Evolutionary conservation across 2,797 vertebrate genomes (phyloP).

Genomic region (Fistularia tabacaria): DNA sequence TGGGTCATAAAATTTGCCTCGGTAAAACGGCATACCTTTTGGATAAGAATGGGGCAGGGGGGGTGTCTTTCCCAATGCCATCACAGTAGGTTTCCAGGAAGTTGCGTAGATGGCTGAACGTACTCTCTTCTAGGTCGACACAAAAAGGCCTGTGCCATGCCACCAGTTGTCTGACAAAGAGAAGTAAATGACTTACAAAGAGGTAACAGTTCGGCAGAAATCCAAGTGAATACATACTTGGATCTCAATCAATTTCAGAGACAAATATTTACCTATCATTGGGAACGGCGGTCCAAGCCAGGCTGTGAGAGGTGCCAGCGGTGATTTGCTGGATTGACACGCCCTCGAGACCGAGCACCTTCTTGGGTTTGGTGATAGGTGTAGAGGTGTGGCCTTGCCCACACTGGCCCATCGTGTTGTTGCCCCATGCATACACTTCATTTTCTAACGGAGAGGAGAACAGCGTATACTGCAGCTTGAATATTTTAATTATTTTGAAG

Average conservation of each 20-base stretch:
- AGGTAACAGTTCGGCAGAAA: not conserved
- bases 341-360: constrained; percentile 80
- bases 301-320: constrained; percentile 82
- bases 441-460: constrained; percentile 66
- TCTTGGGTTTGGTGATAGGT: constrained; percentile 82
- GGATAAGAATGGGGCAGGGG: constrained; percentile 75
- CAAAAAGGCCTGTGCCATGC: constrained; percentile 83
- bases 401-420: constrained; percentile 85
- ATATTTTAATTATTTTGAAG: no score
- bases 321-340: constrained; percentile 82
- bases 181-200: constrained; percentile 13
- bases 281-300: constrained; percentile 82
- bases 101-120: constrained; percentile 76
- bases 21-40: constrained; percentile 63
- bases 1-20: no score
- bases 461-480: not conserved
- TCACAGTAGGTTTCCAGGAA: constrained; percentile 81
- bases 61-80: constrained; percentile 70
- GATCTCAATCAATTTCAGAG: not conserved
- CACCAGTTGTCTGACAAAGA: constrained; percentile 74
- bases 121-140: constrained; percentile 82
- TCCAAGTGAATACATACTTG: not conserved
- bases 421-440: constrained; percentile 84
- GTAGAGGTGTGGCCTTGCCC: constrained; percentile 83
- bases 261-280: constrained; percentile 71